A percentile compares a stretch with the other conserved stretches of the same genome.
phyloP scores from a whole-genome alignment of 2,797 vertebrate species.

The Esox lucius region DNA sequence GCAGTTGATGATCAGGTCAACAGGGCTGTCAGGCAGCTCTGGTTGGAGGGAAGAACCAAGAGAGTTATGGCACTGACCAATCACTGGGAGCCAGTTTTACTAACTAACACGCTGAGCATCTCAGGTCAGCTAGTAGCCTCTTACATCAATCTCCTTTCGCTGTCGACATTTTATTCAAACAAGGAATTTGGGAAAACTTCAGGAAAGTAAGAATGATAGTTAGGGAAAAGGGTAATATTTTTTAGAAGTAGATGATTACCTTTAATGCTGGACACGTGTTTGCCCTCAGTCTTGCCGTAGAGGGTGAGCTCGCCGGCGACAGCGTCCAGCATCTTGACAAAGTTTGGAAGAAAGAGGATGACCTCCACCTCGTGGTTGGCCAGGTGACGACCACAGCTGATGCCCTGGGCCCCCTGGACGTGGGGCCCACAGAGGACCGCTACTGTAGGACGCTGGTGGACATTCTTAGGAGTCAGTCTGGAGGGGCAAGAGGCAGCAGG shows the following conservation, averaged over 20 bases:
- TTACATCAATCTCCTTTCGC: too few relatives aligned
- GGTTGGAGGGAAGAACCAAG: constrained; percentile 30
- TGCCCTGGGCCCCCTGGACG: constrained; percentile 96
- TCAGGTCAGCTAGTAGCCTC: too few relatives aligned
- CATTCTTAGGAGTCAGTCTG: constrained; percentile 96
- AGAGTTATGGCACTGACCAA: neutral
- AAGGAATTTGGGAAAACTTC: too few relatives aligned
- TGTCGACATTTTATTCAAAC: too few relatives aligned
- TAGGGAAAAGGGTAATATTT: too few relatives aligned
- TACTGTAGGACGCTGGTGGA: constrained; percentile 94
- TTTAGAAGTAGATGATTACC: constrained; percentile 63
- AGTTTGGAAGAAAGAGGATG: constrained; percentile 94
- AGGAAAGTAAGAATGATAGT: too few relatives aligned
- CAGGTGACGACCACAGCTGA: constrained; percentile 95
- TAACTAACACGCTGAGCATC: too few relatives aligned
- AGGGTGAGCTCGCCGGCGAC: constrained; percentile 91
- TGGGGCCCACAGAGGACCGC: constrained; percentile 94
- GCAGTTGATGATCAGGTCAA: constrained; percentile 98
- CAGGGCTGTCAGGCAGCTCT: constrained; percentile 94
- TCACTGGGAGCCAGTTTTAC: too few relatives aligned
- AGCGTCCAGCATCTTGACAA: constrained; percentile 96
- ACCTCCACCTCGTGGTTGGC: constrained; percentile 97
- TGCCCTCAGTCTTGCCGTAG: constrained; percentile 89
- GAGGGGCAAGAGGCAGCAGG: neutral
- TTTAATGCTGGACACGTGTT: constrained; percentile 93